A percentile compares a stretch with the other conserved stretches of the same genome.
These are phyloP conservation scores for Cephus runcator DNA, from an alignment of 2,888 invertebrate species.

Conservation along the genomic window DNA sequence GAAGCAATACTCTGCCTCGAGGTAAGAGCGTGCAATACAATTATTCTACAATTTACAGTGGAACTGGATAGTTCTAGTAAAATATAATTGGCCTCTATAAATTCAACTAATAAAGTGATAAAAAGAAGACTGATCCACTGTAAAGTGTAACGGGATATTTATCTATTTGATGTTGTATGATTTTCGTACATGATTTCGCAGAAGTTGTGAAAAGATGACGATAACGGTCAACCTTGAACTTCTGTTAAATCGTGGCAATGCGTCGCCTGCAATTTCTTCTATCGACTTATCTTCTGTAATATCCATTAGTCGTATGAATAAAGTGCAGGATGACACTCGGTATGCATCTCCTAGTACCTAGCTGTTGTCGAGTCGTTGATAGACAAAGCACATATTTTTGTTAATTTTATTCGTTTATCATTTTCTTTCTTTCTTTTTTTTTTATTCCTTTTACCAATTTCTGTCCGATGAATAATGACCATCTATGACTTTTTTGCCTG, in stretches of 20 bases:
- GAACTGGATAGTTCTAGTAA: constrained; percentile 26
- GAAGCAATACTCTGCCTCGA: constrained; percentile 59
- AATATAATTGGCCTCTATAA: constrained; percentile 2
- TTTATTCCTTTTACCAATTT: constrained; percentile 27
- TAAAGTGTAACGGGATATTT: constrained; percentile 36
- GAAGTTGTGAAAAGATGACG: constrained; percentile 27
- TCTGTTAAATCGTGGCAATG: constrained; percentile 48
- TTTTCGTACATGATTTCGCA: constrained; percentile 42
- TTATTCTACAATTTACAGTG: constrained; percentile 41
- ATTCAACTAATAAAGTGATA: not conserved
- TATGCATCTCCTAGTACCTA: constrained; percentile 60
- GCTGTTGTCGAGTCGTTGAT: constrained; percentile 66
- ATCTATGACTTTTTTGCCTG: constrained; percentile 51
- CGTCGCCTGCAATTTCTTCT: constrained; percentile 44
- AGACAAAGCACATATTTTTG: constrained; percentile 60
- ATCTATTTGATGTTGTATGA: constrained; percentile 46
- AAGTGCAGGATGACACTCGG: constrained; percentile 51
- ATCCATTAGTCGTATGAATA: constrained; percentile 38
- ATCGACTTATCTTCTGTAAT: constrained; percentile 26
- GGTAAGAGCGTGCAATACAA: constrained; percentile 53
- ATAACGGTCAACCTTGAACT: constrained; percentile 26
- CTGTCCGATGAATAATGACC: constrained; percentile 36
- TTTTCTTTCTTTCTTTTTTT: constrained; percentile 13
- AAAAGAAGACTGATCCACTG: constrained; percentile 33
- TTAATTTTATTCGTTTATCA: constrained; percentile 29